Evolutionary conservation across 2,888 invertebrate species (phyloP), one percentile per base, ranked within the genome.

Genomic region (Apamea epomidion): DNA sequence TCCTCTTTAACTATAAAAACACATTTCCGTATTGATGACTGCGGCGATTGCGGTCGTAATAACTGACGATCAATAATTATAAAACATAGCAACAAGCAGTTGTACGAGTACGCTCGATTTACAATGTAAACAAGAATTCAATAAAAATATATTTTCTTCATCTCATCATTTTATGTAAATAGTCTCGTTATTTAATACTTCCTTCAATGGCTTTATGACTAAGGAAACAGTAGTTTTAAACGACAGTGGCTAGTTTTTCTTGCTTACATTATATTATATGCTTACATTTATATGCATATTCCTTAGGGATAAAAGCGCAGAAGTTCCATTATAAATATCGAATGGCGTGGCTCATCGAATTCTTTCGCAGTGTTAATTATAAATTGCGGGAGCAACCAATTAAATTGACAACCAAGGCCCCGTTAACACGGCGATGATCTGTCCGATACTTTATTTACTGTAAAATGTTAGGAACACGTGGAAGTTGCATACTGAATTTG

Each of bases 111-210:
- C 74, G 65, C 54, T 81, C 83, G 70, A 73, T 85, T 79, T 67
- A 87, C 79, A 84, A 84, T 83, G 83, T 85, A 84, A 90, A 88
- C 83, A 88, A 85, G 86, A 90, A 87, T 87, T 58, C 74, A 81
- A 87, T 79, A 85, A 74, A 82, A 82, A 84, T 84, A 88, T 67
- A 81, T 89, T 89, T 89, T 88, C 88, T 87, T 84, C 54, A 84
- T 76, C 80, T 85, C 90, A 87, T 89, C 89, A 84, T 74, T 89
- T 85, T 81, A 89, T 88, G 90, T 81, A 87, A 85, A 89, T 88
- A 37, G 70, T 64, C 64, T 69, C 54, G 72, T 83, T 79, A 83
- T 85, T 87, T 81, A 78, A 71, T 69, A 76, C 84, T 89, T 89
- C 90, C 89, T 89, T 72, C 51, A 62, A 79, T 83, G 45, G n/a